A percentile compares a stretch with the other conserved stretches of the same genome.
Conservation (phyloP, 2,888 invertebrate genomes). For the Apodemia hepburni region DNA sequence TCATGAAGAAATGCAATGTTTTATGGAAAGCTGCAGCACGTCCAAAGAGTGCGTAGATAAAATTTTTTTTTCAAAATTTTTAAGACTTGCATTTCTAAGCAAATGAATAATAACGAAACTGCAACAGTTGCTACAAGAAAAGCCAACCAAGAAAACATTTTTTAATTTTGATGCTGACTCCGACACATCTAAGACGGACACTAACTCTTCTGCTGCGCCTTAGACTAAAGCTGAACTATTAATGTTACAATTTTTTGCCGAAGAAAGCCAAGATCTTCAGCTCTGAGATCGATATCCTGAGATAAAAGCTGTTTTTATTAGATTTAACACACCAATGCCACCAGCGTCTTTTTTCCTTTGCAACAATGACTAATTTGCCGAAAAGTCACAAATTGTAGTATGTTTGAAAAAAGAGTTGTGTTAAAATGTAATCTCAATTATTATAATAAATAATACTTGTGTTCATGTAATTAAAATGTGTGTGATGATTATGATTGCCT, state of each 20-base stretch:
- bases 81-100: too few relatives aligned
- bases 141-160: constrained; percentile 28
- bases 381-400: constrained; percentile 18
- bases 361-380: constrained; percentile 25
- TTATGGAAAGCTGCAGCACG: constrained; percentile 28
- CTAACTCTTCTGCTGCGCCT: constrained; percentile 15
- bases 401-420: constrained; percentile 18
- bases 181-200: constrained; percentile 10
- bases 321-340: constrained; percentile 30
- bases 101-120: too few relatives aligned
- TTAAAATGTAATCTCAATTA: constrained; percentile 19
- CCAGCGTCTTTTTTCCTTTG: constrained; percentile 30
- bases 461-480: background rate
- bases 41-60: constrained; percentile 22
- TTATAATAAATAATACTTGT: constrained; percentile 17
- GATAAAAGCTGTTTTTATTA: constrained; percentile 31
- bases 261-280: constrained; percentile 29
- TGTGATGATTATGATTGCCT: background rate
- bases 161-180: constrained; percentile 24
- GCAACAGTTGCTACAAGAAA: too few relatives aligned
- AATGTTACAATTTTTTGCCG: constrained; percentile 29
- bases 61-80: too few relatives aligned
- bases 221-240: constrained; percentile 27
- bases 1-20: constrained; percentile 26
- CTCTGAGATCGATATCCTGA: constrained; percentile 30